phyloP scores from a whole-genome alignment of 92 coral and sea anemone genomes.

The Isaurus tuberculatus region DNA sequence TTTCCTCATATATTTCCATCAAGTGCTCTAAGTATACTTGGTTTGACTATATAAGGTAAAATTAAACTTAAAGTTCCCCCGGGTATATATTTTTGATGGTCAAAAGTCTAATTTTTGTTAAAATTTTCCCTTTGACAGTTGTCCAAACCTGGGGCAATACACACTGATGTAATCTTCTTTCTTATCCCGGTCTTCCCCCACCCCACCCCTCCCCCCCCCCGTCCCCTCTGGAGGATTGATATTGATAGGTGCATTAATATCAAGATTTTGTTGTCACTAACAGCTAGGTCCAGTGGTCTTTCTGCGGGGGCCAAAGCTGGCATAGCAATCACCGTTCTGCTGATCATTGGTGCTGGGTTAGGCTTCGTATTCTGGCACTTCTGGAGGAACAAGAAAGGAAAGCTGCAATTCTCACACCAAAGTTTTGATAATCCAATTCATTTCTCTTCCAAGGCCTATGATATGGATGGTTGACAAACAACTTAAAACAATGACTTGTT shows the following conservation, averaged over 20 bases:
- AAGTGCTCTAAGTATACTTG: too few relatives aligned
- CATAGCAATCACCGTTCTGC: constrained; percentile 70
- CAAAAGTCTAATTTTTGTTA: too few relatives aligned
- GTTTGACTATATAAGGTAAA: too few relatives aligned
- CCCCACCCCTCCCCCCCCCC: too few relatives aligned
- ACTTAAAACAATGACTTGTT: not conserved
- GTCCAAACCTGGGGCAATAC: too few relatives aligned
- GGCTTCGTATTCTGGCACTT: constrained; percentile 68
- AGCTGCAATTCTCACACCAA: constrained; percentile 60
- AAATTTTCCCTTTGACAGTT: too few relatives aligned
- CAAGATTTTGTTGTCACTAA: not conserved
- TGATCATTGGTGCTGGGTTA: constrained; percentile 57
- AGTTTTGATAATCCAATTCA: constrained; percentile 84
- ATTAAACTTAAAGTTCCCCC: too few relatives aligned
- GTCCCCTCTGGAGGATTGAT: not conserved
- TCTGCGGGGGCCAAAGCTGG: constrained; percentile 87
- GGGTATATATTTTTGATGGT: too few relatives aligned
- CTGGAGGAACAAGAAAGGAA: constrained; percentile 61
- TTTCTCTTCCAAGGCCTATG: constrained; percentile 66
- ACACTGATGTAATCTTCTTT: too few relatives aligned
- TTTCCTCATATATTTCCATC: too few relatives aligned
- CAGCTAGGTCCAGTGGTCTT: constrained; percentile 68
- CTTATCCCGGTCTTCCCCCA: too few relatives aligned
- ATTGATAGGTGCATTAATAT: not conserved
- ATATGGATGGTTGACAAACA: constrained; percentile 21